Conservation (phyloP, 2,888 invertebrate genomes). For the Folsomia candida region DNA sequence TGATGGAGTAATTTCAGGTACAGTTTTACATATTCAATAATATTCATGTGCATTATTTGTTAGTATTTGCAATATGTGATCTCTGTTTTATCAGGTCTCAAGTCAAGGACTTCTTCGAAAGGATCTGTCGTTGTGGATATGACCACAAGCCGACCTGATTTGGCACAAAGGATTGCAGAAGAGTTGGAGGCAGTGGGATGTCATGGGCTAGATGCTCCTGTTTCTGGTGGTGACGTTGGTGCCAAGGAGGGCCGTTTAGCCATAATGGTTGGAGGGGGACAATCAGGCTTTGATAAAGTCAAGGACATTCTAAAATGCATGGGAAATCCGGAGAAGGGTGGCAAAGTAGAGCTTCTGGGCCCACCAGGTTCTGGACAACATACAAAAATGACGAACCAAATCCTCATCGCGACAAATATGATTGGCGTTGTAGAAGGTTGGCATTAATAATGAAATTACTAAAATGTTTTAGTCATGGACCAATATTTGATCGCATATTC, state of each 20-base stretch:
- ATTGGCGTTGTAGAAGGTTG: constrained; percentile 32
- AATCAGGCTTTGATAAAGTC: constrained; percentile 22
- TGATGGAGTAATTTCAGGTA: constrained; percentile 22
- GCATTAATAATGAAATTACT: too few relatives aligned
- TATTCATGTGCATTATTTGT: not conserved
- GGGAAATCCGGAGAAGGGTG: constrained; percentile 34
- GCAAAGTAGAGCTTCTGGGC: constrained; percentile 25
- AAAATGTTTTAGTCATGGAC: too few relatives aligned
- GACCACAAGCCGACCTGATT: constrained; percentile 33
- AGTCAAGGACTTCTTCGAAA: not conserved
- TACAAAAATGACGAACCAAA: constrained; percentile 36
- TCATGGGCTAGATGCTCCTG: constrained; percentile 25
- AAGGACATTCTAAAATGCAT: constrained; percentile 23
- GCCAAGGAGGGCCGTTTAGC: constrained; percentile 28
- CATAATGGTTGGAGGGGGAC: constrained; percentile 29
- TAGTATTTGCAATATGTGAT: not conserved
- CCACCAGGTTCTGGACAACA: constrained; percentile 29
- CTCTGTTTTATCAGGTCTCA: not conserved
- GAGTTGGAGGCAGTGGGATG: constrained; percentile 12
- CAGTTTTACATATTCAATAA: too few relatives aligned
- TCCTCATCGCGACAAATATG: constrained; percentile 29
- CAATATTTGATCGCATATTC: too few relatives aligned
- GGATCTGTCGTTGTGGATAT: constrained; percentile 30
- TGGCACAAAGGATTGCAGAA: constrained; percentile 23
- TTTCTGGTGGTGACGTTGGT: constrained; percentile 34